Conservation (phyloP, 35 echinoderm and acorn worm genomes). For the Patiria miniata region DNA sequence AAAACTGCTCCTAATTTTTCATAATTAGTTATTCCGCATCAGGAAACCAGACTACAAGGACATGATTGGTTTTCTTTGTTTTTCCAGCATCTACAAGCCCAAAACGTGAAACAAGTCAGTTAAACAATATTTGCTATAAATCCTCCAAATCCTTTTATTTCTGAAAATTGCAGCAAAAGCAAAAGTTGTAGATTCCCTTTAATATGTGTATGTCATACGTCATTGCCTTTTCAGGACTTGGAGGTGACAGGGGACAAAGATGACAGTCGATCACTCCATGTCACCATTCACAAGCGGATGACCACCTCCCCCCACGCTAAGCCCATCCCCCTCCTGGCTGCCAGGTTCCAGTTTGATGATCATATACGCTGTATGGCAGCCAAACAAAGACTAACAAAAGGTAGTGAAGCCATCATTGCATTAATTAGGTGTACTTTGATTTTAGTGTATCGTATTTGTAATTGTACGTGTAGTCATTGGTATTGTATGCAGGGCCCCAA, state of each 20-base stretch:
- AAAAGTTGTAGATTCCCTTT: no score
- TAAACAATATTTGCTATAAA: no score
- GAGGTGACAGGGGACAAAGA: slow-evolving; percentile 99
- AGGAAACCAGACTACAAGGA: no score
- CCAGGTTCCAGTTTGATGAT: slow-evolving; percentile 96
- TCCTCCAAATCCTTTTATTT: no score
- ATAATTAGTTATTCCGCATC: no score
- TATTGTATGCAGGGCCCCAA: background rate
- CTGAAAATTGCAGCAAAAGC: no score
- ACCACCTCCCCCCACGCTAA: slow-evolving; percentile 85
- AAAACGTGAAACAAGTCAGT: no score
- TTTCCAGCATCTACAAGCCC: no score
- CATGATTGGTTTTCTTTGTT: no score
- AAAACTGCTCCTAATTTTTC: no score
- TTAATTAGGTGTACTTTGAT: background rate
- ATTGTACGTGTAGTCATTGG: background rate
- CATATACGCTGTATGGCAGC: slow-evolving; percentile 99
- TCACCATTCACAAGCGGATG: slow-evolving; percentile 90
- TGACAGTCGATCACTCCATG: slow-evolving; percentile 84
- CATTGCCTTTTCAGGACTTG: slow-evolving; percentile 63
- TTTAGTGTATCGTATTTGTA: background rate
- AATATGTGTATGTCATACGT: background rate
- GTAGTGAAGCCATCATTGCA: background rate
- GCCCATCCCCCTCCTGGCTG: slow-evolving; percentile 78
- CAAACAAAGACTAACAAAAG: slow-evolving; percentile 94